Percentiles rank a stretch among this genome's conserved stretches.
Evolutionary conservation across 2,888 invertebrate genomes (phyloP).

Genomic region (Xestobium rufovillosum): DNA sequence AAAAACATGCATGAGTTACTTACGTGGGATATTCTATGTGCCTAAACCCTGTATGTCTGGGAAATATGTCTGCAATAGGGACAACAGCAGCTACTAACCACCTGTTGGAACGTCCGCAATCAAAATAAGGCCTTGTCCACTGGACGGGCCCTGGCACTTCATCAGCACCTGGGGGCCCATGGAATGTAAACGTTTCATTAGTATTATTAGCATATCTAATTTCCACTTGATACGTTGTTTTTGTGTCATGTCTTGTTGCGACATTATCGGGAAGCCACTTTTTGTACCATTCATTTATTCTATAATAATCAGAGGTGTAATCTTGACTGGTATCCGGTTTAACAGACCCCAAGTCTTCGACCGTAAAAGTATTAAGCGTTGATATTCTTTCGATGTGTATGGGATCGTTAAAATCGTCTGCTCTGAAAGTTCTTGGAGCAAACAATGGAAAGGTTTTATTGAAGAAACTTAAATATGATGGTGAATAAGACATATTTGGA

Average conservation of each 20-base stretch:
- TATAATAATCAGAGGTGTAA: slow-evolving; percentile 84
- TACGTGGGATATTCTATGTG: slow-evolving; percentile 91
- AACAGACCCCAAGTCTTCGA: slow-evolving; percentile 80
- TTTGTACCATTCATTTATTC: slow-evolving; percentile 91
- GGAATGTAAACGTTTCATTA: slow-evolving; percentile 93
- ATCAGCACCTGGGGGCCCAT: slow-evolving; percentile 86
- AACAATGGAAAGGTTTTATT: slow-evolving; percentile 92
- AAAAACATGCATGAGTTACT: too few species aligned
- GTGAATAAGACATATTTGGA: slow-evolving; percentile 88
- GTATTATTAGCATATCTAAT: slow-evolving; percentile 91
- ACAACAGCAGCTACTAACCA: slow-evolving; percentile 93
- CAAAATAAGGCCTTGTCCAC: slow-evolving; percentile 93
- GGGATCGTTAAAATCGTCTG: slow-evolving; percentile 93
- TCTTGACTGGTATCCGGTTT: slow-evolving; percentile 69
- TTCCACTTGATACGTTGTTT: slow-evolving; percentile 89
- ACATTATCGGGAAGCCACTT: slow-evolving; percentile 87
- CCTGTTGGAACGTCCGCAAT: slow-evolving; percentile 90
- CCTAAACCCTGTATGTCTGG: slow-evolving; percentile 84
- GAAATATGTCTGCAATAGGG: slow-evolving; percentile 93
- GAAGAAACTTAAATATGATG: slow-evolving; percentile 91
- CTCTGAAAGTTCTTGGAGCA: slow-evolving; percentile 85
- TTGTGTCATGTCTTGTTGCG: slow-evolving; percentile 73
- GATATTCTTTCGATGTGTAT: slow-evolving; percentile 92
- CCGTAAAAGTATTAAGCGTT: slow-evolving; percentile 84
- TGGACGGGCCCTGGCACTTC: slow-evolving; percentile 88